These are phyloP conservation scores for Odiellus spinosus DNA, from an alignment of 2,888 invertebrate genomes.

Conservation along the genomic window DNA sequence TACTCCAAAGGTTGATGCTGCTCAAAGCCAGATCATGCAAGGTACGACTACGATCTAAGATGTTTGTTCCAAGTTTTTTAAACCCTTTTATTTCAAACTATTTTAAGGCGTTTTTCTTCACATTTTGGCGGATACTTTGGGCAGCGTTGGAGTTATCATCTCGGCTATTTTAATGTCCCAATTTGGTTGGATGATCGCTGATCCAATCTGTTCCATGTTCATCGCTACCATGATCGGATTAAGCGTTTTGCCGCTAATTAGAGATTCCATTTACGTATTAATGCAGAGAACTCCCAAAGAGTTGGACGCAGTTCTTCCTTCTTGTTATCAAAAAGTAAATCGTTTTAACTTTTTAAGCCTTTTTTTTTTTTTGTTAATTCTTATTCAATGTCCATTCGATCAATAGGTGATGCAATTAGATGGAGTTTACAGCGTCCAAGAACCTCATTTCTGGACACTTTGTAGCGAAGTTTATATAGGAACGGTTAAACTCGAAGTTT, in stretches of 20 bases:
- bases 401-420: slow-evolving; percentile 51
- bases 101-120: slow-evolving; percentile 73
- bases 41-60: slow-evolving; percentile 21
- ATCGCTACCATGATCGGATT: slow-evolving; percentile 76
- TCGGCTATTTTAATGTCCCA: slow-evolving; percentile 82
- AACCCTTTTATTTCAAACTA: slow-evolving; percentile 5
- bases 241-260: slow-evolving; percentile 33
- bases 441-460: slow-evolving; percentile 96
- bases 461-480: slow-evolving; percentile 88
- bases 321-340: slow-evolving; percentile 53
- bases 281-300: slow-evolving; percentile 83
- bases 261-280: slow-evolving; percentile 69
- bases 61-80: not conserved
- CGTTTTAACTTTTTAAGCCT: not conserved
- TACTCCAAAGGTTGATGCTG: slow-evolving; percentile 2
- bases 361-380: not conserved
- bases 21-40: slow-evolving; percentile 30
- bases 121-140: slow-evolving; percentile 87
- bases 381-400: not conserved
- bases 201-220: slow-evolving; percentile 94
- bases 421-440: slow-evolving; percentile 84
- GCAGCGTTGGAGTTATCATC: slow-evolving; percentile 91
- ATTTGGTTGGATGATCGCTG: slow-evolving; percentile 98
- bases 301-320: slow-evolving; percentile 65
- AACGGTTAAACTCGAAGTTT: slow-evolving; percentile 86